phyloP scores from a whole-genome alignment of 2,888 invertebrate genomes.

The Malthinus seriepunctatus region DNA sequence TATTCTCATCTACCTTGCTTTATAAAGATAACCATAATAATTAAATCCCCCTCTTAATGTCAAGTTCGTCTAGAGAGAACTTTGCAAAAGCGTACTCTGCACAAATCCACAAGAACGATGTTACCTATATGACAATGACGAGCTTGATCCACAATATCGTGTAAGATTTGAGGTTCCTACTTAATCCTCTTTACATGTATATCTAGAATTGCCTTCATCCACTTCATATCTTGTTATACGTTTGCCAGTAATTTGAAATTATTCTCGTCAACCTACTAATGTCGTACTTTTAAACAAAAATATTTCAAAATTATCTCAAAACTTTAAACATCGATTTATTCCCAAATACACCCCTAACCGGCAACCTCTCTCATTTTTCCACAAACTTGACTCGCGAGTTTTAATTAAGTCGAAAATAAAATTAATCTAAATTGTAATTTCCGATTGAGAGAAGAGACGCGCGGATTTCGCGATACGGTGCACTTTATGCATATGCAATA shows the following conservation, averaged over 20 bases:
- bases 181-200: conserved; percentile 41
- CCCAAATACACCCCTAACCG: background rate
- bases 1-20: conserved; percentile 49
- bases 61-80: conserved; percentile 28
- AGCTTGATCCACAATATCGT: conserved; percentile 41
- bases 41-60: conserved; percentile 47
- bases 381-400: background rate
- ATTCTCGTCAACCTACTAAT: conserved; percentile 19
- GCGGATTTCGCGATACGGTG: conserved; percentile 26
- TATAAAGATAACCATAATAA: conserved; percentile 55
- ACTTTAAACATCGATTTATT: conserved; percentile 3
- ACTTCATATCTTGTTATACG: conserved; percentile 35
- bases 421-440: conserved; percentile 41
- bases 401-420: conserved; percentile 19
- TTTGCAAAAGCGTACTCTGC: conserved; percentile 23
- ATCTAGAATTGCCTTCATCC: conserved; percentile 42
- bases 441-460: conserved; percentile 27
- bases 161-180: conserved; percentile 37
- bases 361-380: no score
- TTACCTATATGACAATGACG: conserved; percentile 51
- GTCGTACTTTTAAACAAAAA: conserved; percentile 5
- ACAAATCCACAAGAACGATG: conserved; percentile 39
- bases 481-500: conserved; percentile 45
- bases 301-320: background rate
- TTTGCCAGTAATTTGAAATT: conserved; percentile 25